These are phyloP conservation scores for Drosophila phalerata DNA, from an alignment of 2,888 invertebrate genomes.

Conservation along the genomic window DNA sequence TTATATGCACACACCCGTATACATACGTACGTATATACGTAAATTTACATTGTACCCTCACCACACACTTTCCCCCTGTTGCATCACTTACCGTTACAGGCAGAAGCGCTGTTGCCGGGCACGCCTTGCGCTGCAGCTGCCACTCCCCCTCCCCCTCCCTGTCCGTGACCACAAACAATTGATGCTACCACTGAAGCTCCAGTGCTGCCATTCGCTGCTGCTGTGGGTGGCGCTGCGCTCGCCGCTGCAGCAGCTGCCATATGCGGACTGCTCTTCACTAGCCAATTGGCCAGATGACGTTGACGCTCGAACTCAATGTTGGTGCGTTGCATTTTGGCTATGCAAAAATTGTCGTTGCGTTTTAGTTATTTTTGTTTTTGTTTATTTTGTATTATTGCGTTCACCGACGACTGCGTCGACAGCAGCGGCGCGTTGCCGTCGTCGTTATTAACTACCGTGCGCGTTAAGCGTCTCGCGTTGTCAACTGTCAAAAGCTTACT, in stretches of 20 bases:
- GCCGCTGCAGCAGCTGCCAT: slow-evolving; percentile 83
- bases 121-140: slow-evolving; percentile 52
- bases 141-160: slow-evolving; percentile 40
- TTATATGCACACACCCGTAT: neutral
- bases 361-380: slow-evolving; percentile 2
- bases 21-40: neutral
- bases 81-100: slow-evolving; percentile 77
- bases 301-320: slow-evolving; percentile 86
- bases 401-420: slow-evolving; percentile 60
- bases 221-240: slow-evolving; percentile 57
- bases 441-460: slow-evolving; percentile 59
- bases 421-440: slow-evolving; percentile 71
- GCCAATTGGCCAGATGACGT: slow-evolving; percentile 86
- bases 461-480: slow-evolving; percentile 68
- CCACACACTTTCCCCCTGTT: slow-evolving; percentile 23
- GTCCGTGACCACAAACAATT: too few species aligned
- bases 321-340: slow-evolving; percentile 85
- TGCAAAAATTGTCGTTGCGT: slow-evolving; percentile 8
- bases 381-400: slow-evolving; percentile 28
- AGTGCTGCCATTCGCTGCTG: slow-evolving; percentile 43
- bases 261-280: slow-evolving; percentile 85
- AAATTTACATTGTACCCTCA: slow-evolving; percentile 12
- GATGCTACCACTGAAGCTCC: slow-evolving; percentile 41
- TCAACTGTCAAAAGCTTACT: slow-evolving; percentile 69
- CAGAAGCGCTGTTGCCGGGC: slow-evolving; percentile 69